Evolutionary conservation across 2,888 invertebrate species (phyloP), one percentile per base, ranked within the genome.

Genomic region (Eilema caniola): DNA sequence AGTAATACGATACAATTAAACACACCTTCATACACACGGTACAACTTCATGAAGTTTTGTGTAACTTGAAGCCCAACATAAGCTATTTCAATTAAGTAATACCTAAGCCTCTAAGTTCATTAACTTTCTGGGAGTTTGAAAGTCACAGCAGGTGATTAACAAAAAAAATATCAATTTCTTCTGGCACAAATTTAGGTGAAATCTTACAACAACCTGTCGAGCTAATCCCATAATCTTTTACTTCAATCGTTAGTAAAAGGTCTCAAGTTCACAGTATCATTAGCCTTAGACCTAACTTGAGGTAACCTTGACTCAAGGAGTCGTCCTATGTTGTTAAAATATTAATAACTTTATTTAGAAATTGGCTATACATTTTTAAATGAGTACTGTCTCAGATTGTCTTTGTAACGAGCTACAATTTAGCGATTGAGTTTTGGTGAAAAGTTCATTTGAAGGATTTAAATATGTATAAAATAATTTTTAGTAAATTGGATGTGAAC

Each of bases 231-330:
- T 23, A 60, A 60, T 47, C 24, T 69, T 61, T 60, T 53, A 65
- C 28, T 33, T 24, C 65, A 64, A 65, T 69, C 53, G 12, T 69
- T 53, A 31, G 24, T 47, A 33, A 69, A 69, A n/a, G 47, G 61
- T 60, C 65, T 70, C 65, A 66, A 70, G 53, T 66, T 70, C 60
- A 65, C 23, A 33, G 33, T 53, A 60, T 53, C n/a, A 24, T 61
- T 64, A 65, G n/a, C 59, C 31, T 63, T 10, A 57, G 25, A 56
- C 24, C 20, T 57, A 14, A 33, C 47, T 53, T n/a, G 28, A 41
- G 62, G 68, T 62, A 37, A 57, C 68, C 37, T 62, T 57, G 62
- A 33, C 5, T 33, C 37, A 25, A 62, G n/a, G 62, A 25, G 33
- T 16, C 41, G 33, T 16, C 41, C 23, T 8, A 10, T 16, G n/a